Base-by-base conservation (phyloP, 2,888 invertebrate species). In the Andricus quercusramuli region DNA sequence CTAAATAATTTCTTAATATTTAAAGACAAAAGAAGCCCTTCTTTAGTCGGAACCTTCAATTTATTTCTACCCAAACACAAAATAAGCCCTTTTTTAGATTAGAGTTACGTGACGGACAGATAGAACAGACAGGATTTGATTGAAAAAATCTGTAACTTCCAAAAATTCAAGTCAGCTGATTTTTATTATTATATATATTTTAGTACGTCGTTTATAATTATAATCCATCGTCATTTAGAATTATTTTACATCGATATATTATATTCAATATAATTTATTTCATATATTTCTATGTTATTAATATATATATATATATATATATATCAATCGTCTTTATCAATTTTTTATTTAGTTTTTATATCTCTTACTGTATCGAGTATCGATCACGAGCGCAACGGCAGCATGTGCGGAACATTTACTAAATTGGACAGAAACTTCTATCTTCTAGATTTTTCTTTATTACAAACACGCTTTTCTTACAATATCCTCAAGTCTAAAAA, bases 241-340 rank as follows among this genome's bases (percentile, higher is more conserved):
- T 91, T 92, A 91, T 91, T 90, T 90, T 92, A 91, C 92, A 92
- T 91, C 89, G 90, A 92, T 91, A 92, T 91, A 92, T 91, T 92
- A 92, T 91, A n/a, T n/a, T 90, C 89, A 90, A 91, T 91, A 92
- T 91, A 90, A 89, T 91, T 85, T 89, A 90, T 91, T 90, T 91
- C 83, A 88, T 91, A 91, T 90, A 90, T 85, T 51, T 90, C 91
- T 91, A 92, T 92, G 91, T 91, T 90, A 90, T 51, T 56, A 20
- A 56, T 56, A 90, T 92, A 91, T 90, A 90, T 88, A 90, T 82
- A 90, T 90, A 89, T 91, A 90, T 91, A 83, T 90, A 86, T 88
- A 87, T 88, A 82, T 88, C 90, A 88, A 86, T 88, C 86, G 84
- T 83, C 79, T 83, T 81, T 66, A 81, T 82, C 79, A 70, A 79